phyloP scores from a whole-genome alignment of 2,888 invertebrate genomes.

The Elegia similella region DNA sequence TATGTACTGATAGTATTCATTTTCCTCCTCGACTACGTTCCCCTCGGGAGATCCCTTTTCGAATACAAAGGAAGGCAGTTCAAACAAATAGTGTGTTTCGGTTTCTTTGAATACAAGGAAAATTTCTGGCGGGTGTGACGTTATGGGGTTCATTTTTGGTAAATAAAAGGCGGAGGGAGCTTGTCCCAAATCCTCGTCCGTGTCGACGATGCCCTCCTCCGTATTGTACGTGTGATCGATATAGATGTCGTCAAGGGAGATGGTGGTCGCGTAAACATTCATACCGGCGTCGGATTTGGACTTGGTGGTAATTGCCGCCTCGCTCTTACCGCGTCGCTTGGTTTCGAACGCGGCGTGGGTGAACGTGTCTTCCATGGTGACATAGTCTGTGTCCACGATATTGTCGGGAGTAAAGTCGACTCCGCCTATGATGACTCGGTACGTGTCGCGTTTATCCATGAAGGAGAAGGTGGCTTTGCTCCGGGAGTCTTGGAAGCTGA shows the following conservation, averaged over 20 bases:
- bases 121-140: slow-evolving; percentile 79
- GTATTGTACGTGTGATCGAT: slow-evolving; percentile 75
- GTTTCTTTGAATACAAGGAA: slow-evolving; percentile 85
- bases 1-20: slow-evolving; percentile 85
- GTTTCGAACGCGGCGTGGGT: slow-evolving; percentile 63
- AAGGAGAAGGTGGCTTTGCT: slow-evolving; percentile 42
- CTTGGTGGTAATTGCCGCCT: slow-evolving; percentile 40
- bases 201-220: slow-evolving; percentile 51
- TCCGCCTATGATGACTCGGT: slow-evolving; percentile 44
- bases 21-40: slow-evolving; percentile 80
- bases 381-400: slow-evolving; percentile 47
- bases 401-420: slow-evolving; percentile 61
- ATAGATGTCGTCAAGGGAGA: slow-evolving; percentile 75
- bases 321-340: slow-evolving; percentile 45
- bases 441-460: slow-evolving; percentile 53
- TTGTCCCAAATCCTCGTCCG: slow-evolving; percentile 46
- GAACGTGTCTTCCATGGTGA: slow-evolving; percentile 56
- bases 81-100: slow-evolving; percentile 83
- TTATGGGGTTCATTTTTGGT: slow-evolving; percentile 50
- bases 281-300: slow-evolving; percentile 51
- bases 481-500: slow-evolving; percentile 32
- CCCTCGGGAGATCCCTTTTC: slow-evolving; percentile 83
- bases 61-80: slow-evolving; percentile 83
- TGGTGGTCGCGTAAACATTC: slow-evolving; percentile 71
- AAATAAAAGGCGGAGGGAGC: slow-evolving; percentile 71